Evolutionary conservation across 2,113 vertebrate species (phyloP), one percentile per base, ranked within the genome.

Genomic region (Leucosticte australis): DNA sequence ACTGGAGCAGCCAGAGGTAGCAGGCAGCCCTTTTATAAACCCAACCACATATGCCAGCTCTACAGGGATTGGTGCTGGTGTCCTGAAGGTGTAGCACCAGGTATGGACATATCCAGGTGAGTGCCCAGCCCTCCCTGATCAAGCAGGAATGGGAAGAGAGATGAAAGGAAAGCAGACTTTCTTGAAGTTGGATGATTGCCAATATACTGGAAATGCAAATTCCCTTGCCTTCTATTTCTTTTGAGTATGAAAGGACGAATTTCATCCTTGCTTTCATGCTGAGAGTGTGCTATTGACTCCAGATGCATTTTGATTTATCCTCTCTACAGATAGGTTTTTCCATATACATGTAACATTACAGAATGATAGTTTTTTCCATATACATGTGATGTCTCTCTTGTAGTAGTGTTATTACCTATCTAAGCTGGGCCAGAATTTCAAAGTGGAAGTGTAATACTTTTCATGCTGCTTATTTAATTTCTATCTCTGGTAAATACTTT

Each of bases 101-200:
- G 39, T 19, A 39, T 0, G 1, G 56, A 65, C 1, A 1, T 11
- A 39, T 1, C 22, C 7, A 5, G 31, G 27, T n/a, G 55, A 33
- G 56, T 5, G 60, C 15, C 60, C 68, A 50, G 20, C 39, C 35
- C 27, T 39, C 30, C 18, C 68, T 17, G 11, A 44, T 27, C 4
- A 3, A 20, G n/a, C 2, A 3, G 44, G 23, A 4, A 18, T 31
- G 22, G 50, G 39, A 90, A 28, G 6, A 50, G 42, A 63, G 11
- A 30, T 8, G 7, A 75, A 67, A 56, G 31, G 31, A 33, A 90
- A 83, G 53, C 1, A 4, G 56, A 65, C 46, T 27, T 76, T 86
- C 23, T 13, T 59, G 27, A 52, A 75, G n/a, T 24, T 60, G 35
- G 44, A 46, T 39, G 50, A 39, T 49, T 69, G 42, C 21, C 26